Percentiles rank a stretch among this genome's conserved stretches.
Evolutionary conservation across 2,888 invertebrate genomes (phyloP).

Genomic region (Halictus ligatus): DNA sequence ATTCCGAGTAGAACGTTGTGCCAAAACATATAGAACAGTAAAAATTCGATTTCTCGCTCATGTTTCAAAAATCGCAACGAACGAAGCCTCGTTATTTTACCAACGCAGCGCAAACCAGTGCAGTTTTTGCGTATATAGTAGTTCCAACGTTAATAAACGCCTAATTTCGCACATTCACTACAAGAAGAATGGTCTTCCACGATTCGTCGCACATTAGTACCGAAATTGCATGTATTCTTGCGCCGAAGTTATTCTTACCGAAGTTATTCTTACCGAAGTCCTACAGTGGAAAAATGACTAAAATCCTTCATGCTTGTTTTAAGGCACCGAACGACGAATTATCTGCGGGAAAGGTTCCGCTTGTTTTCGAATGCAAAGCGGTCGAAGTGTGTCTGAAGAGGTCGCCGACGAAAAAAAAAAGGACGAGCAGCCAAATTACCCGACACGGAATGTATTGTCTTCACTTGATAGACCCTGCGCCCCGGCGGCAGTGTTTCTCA

Average conservation of each 20-base stretch:
- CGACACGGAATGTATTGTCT: constrained; percentile 83
- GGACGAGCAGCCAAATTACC: constrained; percentile 80
- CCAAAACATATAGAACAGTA: not conserved
- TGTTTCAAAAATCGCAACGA: not conserved
- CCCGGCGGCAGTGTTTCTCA: constrained; percentile 72
- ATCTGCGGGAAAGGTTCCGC: not conserved
- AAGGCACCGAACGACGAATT: not conserved
- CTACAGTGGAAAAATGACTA: not conserved
- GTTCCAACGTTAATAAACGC: no score
- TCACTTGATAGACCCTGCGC: constrained; percentile 80
- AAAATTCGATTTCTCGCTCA: not conserved
- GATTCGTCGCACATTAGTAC: not conserved
- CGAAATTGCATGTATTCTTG: not conserved
- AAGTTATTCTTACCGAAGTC: no score
- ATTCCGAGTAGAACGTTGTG: not conserved
- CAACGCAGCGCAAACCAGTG: not conserved
- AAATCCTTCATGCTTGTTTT: not conserved
- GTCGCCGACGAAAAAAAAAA: constrained; percentile 35
- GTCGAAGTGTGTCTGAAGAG: constrained; percentile 40
- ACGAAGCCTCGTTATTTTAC: no score
- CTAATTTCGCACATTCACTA: not conserved
- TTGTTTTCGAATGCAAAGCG: constrained; percentile 62
- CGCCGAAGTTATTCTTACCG: not conserved
- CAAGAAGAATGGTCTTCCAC: not conserved
- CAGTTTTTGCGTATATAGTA: not conserved